Base-by-base conservation (phyloP, 2,113 vertebrate genomes). In the Maccullochella peelii region DNA sequence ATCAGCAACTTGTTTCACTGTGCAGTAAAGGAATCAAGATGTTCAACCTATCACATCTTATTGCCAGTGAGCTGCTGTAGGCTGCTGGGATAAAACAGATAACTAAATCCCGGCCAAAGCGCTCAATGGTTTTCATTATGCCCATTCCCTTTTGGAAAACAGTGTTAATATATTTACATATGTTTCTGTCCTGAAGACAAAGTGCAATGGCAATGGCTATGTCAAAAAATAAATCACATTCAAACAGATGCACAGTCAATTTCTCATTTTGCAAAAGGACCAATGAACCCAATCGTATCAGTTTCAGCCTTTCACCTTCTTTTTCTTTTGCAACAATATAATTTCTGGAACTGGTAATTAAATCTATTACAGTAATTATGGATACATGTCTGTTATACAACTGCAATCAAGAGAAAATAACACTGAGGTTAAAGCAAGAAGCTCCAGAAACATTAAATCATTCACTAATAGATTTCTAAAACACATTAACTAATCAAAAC, bases 1-100 rank as follows among this genome's bases (percentile, higher is more conserved):
- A 89, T 95, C 92, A 94, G 94, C 93, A 93, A 62, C 86, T 92
- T 84, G 90, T 87, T 89, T 88, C 89, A 62, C 55, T 85, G 86
- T 80, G 87, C 86, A 70, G 80, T 81, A 73, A 82, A 87, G 88
- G 87, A 94, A 93, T 92, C 80, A 89, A 92, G 92, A 94, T 73
- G 89, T 91, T 86, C 72, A 84, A 12, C 69, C 38, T 33, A 33
- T 87, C 88, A 86, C 86, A 57, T 88, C 82, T 79, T 71, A 71
- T 84, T 93, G 72, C 83, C 86, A 82, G 78, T 27, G 87, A 87
- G 85, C 73, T 73, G 87, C 69, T 85, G 66, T 44, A 67, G 69
- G 74, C 85, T 72, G 72, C 72, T 11, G 68, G 65, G 83, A 84
- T 65, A 20, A 84, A 85, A 38, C 73, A 66, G 49, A 78, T 36